A percentile compares a stretch with the other conserved stretches of the same genome.
Conservation (phyloP, 2,888 invertebrate species). For the Agrochola circellaris region DNA sequence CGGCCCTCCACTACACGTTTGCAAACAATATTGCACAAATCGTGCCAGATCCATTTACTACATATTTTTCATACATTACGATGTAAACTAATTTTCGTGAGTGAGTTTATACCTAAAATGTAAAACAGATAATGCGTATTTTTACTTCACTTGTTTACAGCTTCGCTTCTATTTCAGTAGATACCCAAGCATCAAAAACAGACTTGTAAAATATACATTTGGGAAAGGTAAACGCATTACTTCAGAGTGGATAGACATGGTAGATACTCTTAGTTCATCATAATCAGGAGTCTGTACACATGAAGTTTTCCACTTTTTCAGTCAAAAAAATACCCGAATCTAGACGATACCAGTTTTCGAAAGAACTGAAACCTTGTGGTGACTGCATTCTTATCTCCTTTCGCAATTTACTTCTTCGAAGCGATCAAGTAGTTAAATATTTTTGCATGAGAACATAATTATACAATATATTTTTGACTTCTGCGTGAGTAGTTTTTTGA, state of each 20-base stretch:
- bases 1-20: conserved; percentile 55
- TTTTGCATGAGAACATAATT: no score
- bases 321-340: neutral
- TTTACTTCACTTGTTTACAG: conserved; percentile 55
- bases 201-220: conserved; percentile 34
- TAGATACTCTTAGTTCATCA: conserved; percentile 2
- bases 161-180: conserved; percentile 50
- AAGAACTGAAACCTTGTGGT: neutral
- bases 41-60: conserved; percentile 63
- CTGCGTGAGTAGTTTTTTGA: neutral
- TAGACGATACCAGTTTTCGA: neutral
- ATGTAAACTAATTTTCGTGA: conserved; percentile 49
- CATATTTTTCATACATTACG: conserved; percentile 62
- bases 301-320: neutral
- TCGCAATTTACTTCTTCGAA: neutral
- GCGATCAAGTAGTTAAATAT: neutral
- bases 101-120: conserved; percentile 48
- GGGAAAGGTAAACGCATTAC: conserved; percentile 10
- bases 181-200: conserved; percentile 23
- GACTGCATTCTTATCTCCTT: neutral
- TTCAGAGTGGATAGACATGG: conserved; percentile 1
- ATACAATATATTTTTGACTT: neutral
- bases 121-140: conserved; percentile 46
- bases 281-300: neutral
- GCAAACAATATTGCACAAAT: conserved; percentile 65